A percentile compares a stretch with the other conserved stretches of the same genome.
These are phyloP conservation scores for Chionomys nivalis DNA, from an alignment of 2,113 vertebrate genomes.

Conservation along the genomic window DNA sequence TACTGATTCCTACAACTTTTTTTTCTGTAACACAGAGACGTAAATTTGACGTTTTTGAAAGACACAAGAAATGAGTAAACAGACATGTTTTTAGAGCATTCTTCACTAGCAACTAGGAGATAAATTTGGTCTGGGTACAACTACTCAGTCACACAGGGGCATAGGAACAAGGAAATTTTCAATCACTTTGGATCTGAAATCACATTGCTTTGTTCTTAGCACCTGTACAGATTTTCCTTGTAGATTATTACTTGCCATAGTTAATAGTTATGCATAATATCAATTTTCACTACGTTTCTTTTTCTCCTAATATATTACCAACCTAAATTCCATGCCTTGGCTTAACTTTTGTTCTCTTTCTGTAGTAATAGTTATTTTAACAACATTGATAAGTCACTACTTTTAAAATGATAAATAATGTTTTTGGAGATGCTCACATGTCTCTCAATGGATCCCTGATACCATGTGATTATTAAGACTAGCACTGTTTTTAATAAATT, in stretches of 20 bases:
- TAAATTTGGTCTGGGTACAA: neutral
- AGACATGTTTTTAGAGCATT: neutral
- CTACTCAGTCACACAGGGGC: neutral
- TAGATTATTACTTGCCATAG: neutral
- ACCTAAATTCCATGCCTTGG: neutral
- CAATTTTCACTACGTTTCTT: neutral
- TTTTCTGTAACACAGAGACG: accelerated
- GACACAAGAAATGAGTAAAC: neutral
- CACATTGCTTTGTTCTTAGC: neutral
- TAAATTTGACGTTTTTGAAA: neutral
- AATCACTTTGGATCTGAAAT: neutral
- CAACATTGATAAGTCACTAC: neutral
- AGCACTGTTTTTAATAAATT: too few species aligned
- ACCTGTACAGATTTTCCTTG: neutral
- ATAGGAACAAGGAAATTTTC: neutral
- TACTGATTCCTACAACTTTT: neutral
- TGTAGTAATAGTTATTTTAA: neutral
- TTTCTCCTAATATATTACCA: neutral
- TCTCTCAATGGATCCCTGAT: too few species aligned
- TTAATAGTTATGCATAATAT: neutral
- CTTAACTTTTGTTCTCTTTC: neutral
- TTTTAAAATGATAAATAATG: neutral
- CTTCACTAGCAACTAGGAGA: neutral
- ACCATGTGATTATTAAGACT: too few species aligned
- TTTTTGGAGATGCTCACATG: too few species aligned